Base-by-base conservation (phyloP, 1,140 invertebrate species). In the Drosophila jambulina region DNA sequence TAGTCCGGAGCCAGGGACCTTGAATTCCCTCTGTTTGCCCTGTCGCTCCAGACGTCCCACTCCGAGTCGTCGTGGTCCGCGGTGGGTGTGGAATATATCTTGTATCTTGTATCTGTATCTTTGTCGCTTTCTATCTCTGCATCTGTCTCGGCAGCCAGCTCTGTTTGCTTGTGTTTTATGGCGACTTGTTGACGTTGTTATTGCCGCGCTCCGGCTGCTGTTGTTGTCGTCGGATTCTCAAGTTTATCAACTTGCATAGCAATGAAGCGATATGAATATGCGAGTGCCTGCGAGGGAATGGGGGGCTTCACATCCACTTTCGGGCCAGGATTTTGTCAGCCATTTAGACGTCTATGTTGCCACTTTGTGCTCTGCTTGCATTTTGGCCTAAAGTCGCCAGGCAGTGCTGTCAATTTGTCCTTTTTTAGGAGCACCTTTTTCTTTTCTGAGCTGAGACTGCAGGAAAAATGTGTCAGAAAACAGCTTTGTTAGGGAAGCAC, bases 201-300 rank as follows among this genome's bases (percentile, higher is more conserved):
- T 70, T 71, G 51, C 51, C 62, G 32, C 29, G 65, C 42, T 69
- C 23, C 43, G 29, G 12, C 63, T 60, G 58, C 57, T 67, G 80
- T 82, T 72, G 82, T 78, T 59, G 80, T 82, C 68, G 82, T 78
- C 72, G 68, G 63, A 65, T 56, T 78, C 74, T 85, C 63, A 65
- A 85, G 74, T 81, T 85, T 70, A 81, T 80, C 78, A 78, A 80
- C 68, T 81, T 85, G 74, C 74, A 78, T 85, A 78, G 78, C 78
- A 84, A 84, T 84, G 82, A 78, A 64, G 57, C 68, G 67, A 72
- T 74, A 80, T 68, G 62, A 77, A 69, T 72, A 80, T 80, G 81
- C 54, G 57, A 59, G 48, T 76, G 60, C 29, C 40, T 69, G 40
- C 13, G 21, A 38, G 3, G 17, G 9, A 51, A 17, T 23, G 23